A percentile compares a stretch with the other conserved stretches of the same genome.
phyloP scores from a whole-genome alignment of 2,888 invertebrate genomes.

The Hofmannophila pseudospretella region DNA sequence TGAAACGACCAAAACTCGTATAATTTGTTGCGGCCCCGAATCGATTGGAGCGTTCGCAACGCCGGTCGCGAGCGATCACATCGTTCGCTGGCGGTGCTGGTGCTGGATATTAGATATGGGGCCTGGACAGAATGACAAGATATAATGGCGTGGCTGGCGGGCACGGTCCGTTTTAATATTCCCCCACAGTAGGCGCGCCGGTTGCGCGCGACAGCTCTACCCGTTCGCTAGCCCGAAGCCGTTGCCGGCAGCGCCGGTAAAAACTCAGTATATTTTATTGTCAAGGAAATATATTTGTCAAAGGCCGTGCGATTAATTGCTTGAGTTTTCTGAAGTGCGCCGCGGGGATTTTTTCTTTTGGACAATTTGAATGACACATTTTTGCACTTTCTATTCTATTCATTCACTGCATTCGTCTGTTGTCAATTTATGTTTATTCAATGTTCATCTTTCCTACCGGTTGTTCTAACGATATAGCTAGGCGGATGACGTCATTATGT shows the following conservation, averaged over 20 bases:
- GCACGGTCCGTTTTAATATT: slow-evolving; percentile 63
- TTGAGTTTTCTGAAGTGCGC: slow-evolving; percentile 48
- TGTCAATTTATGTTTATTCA: neutral
- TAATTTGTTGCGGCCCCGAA: neutral
- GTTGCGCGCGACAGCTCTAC: slow-evolving; percentile 66
- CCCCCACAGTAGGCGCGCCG: slow-evolving; percentile 61
- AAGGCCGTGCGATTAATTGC: slow-evolving; percentile 64
- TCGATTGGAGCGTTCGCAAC: neutral
- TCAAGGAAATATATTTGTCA: slow-evolving; percentile 72
- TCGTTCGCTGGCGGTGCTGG: slow-evolving; percentile 3
- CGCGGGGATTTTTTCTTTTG: slow-evolving; percentile 34
- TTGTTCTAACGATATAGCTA: too few relatives aligned
- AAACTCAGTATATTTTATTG: slow-evolving; percentile 71
- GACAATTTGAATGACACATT: slow-evolving; percentile 21
- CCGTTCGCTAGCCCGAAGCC: slow-evolving; percentile 47
- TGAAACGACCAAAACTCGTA: neutral
- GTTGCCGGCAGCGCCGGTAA: slow-evolving; percentile 49
- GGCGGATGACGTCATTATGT: too few relatives aligned
- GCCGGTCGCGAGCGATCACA: slow-evolving; percentile 3
- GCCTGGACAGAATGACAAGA: slow-evolving; percentile 44
- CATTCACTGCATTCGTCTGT: neutral
- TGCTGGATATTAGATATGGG: slow-evolving; percentile 15
- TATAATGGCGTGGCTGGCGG: slow-evolving; percentile 45
- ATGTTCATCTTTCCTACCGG: neutral
- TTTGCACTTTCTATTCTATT: slow-evolving; percentile 17